Evolutionary conservation across 2,888 invertebrate species (phyloP), one percentile per base, ranked within the genome.

Genomic region (Lapara coniferarum): DNA sequence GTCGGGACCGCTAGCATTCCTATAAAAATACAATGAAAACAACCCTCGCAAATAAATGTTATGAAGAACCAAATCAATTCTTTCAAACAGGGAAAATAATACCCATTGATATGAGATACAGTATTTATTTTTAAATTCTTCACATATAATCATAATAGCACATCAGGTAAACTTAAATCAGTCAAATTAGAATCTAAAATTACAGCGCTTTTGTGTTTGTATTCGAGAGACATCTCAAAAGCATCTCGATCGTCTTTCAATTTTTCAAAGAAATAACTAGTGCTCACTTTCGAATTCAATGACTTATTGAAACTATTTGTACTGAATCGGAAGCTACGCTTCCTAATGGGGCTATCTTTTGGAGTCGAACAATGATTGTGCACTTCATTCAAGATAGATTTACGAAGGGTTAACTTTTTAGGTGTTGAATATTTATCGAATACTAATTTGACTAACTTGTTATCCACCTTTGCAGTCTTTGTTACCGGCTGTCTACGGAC

Each of bases 221-320:
- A 80, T 69, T 94, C 92, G 73, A 96, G 83, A 5, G 95, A 94
- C 78, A 94, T 91, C 85, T 96, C 96, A 80, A 96, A 96, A 13
- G 94, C 93, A 83, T 96, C 96, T n/a, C 90, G 85, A 53, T 91
- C 92, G 63, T 88, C 91, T 1, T 89, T 89, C 68, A 90, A 75
- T 74, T 88, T 87, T 74, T 93, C 94, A 77, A 95, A 95, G 74
- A 95, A 95, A 82, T 92, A 93, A 80, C 95, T 95, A 2, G 79
- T 92, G 75, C 90, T 91, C 37, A 84, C 83, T 80, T 85, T 86
- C 58, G 73, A 69, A n/a, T 73, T 77, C 56, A 82, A 72, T 59
- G 81, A 80, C 71, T 79, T 77, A 71, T 82, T 80, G 7, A 81
- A 82, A 72, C 78, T 79, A 74, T 82, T 79, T 57, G 71, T 70